phyloP scores from a whole-genome alignment of 2,797 vertebrate genomes.

The Melanotaenia parkinsoni region DNA sequence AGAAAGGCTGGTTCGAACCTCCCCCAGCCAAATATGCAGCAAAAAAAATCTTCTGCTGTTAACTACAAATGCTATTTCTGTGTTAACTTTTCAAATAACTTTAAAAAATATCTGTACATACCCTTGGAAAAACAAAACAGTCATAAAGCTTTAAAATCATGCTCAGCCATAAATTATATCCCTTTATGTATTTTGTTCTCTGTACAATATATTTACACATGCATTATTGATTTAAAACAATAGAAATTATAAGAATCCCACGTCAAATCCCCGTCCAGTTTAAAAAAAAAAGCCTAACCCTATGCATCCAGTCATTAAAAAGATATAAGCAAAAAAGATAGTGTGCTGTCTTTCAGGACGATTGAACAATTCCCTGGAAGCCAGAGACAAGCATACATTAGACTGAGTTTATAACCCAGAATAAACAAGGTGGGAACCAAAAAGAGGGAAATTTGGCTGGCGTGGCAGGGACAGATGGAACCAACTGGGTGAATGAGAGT shows the following conservation, averaged over 20 bases:
- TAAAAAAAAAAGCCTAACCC: neutral
- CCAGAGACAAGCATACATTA: constrained; percentile 32
- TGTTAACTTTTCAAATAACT: neutral
- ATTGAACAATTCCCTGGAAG: constrained; percentile 21
- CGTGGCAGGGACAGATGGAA: constrained; percentile 20
- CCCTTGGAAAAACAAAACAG: no score
- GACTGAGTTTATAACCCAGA: neutral
- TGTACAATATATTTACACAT: constrained; percentile 1
- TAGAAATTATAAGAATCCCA: neutral
- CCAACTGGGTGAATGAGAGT: constrained; percentile 23
- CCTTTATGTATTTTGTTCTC: no score
- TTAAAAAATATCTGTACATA: neutral
- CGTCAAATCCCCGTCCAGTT: no score
- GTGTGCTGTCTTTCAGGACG: constrained; percentile 20
- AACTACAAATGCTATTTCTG: neutral
- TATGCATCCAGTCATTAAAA: constrained; percentile 41
- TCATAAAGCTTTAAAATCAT: no score
- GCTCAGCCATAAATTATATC: no score
- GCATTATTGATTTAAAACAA: constrained; percentile 34
- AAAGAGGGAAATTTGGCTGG: constrained; percentile 3
- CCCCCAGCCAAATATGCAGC: no score
- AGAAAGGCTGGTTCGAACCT: no score
- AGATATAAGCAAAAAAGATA: constrained; percentile 35
- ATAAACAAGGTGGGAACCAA: constrained; percentile 15
- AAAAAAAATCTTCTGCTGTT: neutral